These are phyloP conservation scores for Salvelinus sp. DNA, from an alignment of 2,113 vertebrate genomes.

Conservation along the genomic window DNA sequence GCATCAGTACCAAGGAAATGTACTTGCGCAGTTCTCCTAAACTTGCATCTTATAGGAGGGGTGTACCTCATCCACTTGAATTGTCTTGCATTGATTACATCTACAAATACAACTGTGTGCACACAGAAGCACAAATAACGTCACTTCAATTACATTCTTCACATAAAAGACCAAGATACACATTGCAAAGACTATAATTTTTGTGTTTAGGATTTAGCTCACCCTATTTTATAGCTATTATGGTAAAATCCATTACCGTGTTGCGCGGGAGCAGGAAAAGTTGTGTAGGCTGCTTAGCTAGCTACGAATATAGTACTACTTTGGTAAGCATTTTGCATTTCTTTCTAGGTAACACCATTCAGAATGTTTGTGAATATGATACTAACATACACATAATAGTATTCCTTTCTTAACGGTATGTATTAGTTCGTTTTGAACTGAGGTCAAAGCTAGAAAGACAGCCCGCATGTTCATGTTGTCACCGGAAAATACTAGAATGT, in stretches of 20 bases:
- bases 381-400: background rate
- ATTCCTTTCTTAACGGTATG: background rate
- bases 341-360: background rate
- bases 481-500: background rate
- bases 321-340: background rate
- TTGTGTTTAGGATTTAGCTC: background rate
- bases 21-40: no score
- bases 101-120: no score
- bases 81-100: no score
- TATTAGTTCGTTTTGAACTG: background rate
- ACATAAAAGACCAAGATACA: no score
- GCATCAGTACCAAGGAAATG: no score
- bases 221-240: background rate
- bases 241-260: slow-evolving; percentile 59
- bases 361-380: background rate
- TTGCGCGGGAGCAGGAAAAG: slow-evolving; percentile 68
- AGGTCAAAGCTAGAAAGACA: background rate
- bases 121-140: no score
- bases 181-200: no score
- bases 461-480: slow-evolving; percentile 1
- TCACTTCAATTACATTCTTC: no score
- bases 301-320: background rate
- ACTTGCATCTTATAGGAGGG: no score
- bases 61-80: no score
- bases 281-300: slow-evolving; percentile 18